Evolutionary conservation across 2,888 invertebrate species (phyloP), one percentile per base, ranked within the genome.

Genomic region (Exocentrus adspersus): DNA sequence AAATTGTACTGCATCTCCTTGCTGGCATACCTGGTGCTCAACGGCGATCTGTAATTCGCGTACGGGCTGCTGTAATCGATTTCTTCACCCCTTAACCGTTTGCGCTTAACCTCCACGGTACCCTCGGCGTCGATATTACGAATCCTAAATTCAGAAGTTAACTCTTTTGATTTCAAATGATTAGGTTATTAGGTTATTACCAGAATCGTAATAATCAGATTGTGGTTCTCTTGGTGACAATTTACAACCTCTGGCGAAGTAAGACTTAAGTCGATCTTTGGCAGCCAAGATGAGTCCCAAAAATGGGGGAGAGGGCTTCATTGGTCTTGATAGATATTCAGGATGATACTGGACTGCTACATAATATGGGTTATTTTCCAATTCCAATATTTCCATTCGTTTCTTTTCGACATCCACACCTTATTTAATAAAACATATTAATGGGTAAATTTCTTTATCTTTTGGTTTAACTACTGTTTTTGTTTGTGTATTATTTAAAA

Each of bases 281-380:
- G 97, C 90, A 4, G 98, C 97, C 67, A 98, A 85, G 73, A 99
- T 90, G 1, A 99, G 86, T 68, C 99, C 99, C 70, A 98, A 85
- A 83, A 98, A 99, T 5, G 97, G 97, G 2, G 98, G 95, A 17
- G 97, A 97, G 0, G 98, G 97, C 56, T 89, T 90, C 69, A 97
- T 82, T 0, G 97, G 97, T 1, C 97, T 86, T 0, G 96, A 95
- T 65, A 97, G 85, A 81, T 98, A 99, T 82, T 99, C 99, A 0
- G 99, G 99, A 83, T 99, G 99, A 84, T 92, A 99, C 83, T 99
- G 99, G 1, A 97, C 97, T 0, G 93, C 93, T 3, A 98, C 93
- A 80, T 93, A 99, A 82, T 93, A 99, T 0, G 93, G 93, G 84
- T 99, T 98, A 54, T 86, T 87, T 58, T 90, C 88, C 12, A 98